Base-by-base conservation (phyloP, 2,888 invertebrate species). In the Drosophila hamatofila region DNA sequence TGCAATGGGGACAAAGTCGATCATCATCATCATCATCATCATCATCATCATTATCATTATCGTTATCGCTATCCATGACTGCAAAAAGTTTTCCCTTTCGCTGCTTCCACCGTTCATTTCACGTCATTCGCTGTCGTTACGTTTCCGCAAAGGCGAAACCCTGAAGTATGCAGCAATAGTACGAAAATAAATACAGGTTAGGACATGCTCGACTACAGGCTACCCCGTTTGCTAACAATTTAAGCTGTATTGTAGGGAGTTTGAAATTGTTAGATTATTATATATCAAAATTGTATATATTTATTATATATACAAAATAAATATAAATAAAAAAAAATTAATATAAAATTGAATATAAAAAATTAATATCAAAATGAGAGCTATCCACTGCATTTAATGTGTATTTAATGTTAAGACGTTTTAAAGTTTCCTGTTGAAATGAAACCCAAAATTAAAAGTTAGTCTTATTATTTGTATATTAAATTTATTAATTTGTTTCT, bases 101-200 rank as follows among this genome's bases (percentile, higher is more conserved):
- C 42, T 52, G 55, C 56, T 65, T 62, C 69, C 64, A 35, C 14
- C 35, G 35, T 35, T 35, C 35, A 16, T 35, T 35, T 35, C 35
- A 48, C 65, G 71, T 63, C 71, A 72, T 62, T 71, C 54, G 46
- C 46, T 46, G 54, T 61, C 63, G 55, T 57, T 78, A 78, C 59
- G 56, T 60, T 41, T 52, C 35, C 52, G 18, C 54, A 62, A 62
- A 48, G 62, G 46, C 62, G 64, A 58, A 80, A 64, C 83, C 82
- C 72, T 84, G 74, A 81, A 89, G 88, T 89, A 84, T 81, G 82
- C 88, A 84, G 67, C 74, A 75, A 84, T 30, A 74, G 77, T 79
- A 82, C 88, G 58, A 89, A 84, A 84, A 88, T 88, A 84, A 88
- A 89, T 74, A 55, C 69, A 77, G 72, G 63, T 58, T 71, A 75